Conservation (phyloP, 2,113 vertebrate genomes). For the Phodopus roborovskii region DNA sequence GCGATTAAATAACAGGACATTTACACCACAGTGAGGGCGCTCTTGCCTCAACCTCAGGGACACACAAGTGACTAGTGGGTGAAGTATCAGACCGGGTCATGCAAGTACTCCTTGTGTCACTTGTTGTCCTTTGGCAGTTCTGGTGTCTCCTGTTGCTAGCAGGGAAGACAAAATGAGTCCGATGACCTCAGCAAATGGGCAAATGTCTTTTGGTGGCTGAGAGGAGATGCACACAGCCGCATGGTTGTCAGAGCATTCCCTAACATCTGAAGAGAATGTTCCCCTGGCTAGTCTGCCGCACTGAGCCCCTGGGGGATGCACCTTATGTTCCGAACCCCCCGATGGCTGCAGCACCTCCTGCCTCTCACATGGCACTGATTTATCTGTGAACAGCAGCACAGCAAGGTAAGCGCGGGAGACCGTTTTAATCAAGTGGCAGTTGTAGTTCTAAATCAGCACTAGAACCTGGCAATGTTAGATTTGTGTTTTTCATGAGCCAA, state of each 20-base stretch:
- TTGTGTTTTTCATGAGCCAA: conserved; percentile 87
- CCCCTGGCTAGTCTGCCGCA: neutral
- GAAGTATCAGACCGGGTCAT: conserved; percentile 85
- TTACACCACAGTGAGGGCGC: conserved; percentile 80
- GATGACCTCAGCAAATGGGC: conserved; percentile 46
- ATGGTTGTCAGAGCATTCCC: conserved; percentile 43
- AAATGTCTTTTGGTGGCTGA: conserved; percentile 67
- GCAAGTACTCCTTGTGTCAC: conserved; percentile 83
- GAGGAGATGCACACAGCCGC: conserved; percentile 71
- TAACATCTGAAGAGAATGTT: neutral
- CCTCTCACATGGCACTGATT: conserved; percentile 72
- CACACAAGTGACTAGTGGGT: conserved; percentile 83
- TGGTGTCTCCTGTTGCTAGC: conserved; percentile 76
- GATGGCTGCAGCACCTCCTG: conserved; percentile 55
- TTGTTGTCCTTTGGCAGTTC: conserved; percentile 79
- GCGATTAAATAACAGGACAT: conserved; percentile 84
- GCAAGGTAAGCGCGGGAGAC: conserved; percentile 77
- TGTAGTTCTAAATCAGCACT: conserved; percentile 74
- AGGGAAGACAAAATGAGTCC: conserved; percentile 73
- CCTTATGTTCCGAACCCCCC: neutral
- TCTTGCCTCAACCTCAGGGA: conserved; percentile 79
- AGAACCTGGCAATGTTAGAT: conserved; percentile 82
- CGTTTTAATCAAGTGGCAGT: conserved; percentile 71
- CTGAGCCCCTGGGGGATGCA: neutral
- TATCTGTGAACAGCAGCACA: conserved; percentile 76